Conservation (phyloP, 2,888 invertebrate species). For the Stratiomys singularior region DNA sequence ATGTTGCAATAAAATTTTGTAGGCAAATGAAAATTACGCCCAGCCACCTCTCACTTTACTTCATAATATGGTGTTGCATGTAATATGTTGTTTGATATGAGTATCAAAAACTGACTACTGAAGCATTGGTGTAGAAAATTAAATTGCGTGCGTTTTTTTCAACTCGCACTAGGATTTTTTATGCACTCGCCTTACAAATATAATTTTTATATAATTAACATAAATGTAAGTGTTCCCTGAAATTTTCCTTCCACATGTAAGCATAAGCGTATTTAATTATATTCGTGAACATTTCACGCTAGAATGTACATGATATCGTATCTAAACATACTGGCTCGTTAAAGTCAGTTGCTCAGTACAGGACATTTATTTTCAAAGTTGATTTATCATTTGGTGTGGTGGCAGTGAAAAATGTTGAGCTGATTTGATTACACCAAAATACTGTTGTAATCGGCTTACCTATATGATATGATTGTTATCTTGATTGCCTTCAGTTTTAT, state of each 20-base stretch:
- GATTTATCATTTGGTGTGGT: no score
- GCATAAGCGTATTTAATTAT: slow-evolving; percentile 10
- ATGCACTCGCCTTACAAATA: not conserved
- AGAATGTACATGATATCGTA: slow-evolving; percentile 2
- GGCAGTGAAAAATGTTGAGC: no score
- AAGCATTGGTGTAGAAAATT: slow-evolving; percentile 17
- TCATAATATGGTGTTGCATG: not conserved
- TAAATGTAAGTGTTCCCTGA: not conserved
- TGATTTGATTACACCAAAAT: no score
- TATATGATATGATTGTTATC: no score
- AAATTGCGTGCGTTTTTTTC: slow-evolving; percentile 17
- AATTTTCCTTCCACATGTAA: not conserved
- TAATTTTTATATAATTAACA: slow-evolving; percentile 25
- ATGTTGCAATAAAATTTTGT: slow-evolving; percentile 20
- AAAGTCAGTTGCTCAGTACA: no score
- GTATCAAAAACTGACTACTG: not conserved
- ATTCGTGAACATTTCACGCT: slow-evolving; percentile 6
- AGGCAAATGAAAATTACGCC: not conserved
- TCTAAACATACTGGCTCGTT: not conserved
- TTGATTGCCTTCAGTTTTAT: no score
- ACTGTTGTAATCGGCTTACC: no score
- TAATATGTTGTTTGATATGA: not conserved
- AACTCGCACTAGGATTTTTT: not conserved
- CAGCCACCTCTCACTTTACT: not conserved
- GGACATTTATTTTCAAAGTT: no score